A percentile compares a stretch with the other conserved stretches of the same genome.
Conservation (phyloP, 1,140 invertebrate species). For the Teleopsis dalmanni region DNA sequence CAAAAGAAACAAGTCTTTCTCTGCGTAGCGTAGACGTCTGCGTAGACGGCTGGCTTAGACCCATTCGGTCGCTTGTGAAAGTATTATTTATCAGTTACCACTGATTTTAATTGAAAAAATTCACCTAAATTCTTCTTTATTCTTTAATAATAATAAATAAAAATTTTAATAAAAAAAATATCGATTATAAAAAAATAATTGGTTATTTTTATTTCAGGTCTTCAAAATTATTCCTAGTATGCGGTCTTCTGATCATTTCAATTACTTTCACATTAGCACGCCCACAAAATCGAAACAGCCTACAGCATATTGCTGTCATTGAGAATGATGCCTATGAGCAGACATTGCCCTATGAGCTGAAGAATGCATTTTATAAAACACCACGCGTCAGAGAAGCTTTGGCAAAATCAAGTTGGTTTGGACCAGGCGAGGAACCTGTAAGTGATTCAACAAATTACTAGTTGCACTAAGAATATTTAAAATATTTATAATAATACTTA, state of each 20-base stretch:
- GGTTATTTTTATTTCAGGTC: conserved; percentile 7
- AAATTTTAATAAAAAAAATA: too few species aligned
- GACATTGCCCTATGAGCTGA: conserved; percentile 36
- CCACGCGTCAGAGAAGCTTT: conserved; percentile 44
- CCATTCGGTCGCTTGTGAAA: too few species aligned
- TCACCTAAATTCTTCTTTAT: too few species aligned
- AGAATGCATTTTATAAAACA: conserved; percentile 46
- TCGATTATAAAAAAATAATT: too few species aligned
- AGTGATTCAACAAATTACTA: too few species aligned
- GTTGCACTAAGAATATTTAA: conserved; percentile 2
- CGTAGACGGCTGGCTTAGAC: too few species aligned
- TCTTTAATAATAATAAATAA: too few species aligned
- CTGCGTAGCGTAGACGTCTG: too few species aligned
- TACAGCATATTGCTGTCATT: conserved; percentile 41
- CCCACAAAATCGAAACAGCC: conserved; percentile 21
- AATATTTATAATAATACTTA: neutral
- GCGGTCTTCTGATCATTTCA: neutral
- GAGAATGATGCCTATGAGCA: conserved; percentile 43
- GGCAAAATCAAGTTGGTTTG: conserved; percentile 50
- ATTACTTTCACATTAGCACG: conserved; percentile 1
- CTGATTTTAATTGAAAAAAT: too few species aligned
- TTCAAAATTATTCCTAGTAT: neutral
- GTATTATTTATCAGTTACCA: too few species aligned
- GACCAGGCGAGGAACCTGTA: conserved; percentile 51
- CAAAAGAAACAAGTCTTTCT: too few species aligned